These are phyloP conservation scores for Montipora sp. DNA, from an alignment of 64 coral and sea anemone genomes.

Conservation along the genomic window DNA sequence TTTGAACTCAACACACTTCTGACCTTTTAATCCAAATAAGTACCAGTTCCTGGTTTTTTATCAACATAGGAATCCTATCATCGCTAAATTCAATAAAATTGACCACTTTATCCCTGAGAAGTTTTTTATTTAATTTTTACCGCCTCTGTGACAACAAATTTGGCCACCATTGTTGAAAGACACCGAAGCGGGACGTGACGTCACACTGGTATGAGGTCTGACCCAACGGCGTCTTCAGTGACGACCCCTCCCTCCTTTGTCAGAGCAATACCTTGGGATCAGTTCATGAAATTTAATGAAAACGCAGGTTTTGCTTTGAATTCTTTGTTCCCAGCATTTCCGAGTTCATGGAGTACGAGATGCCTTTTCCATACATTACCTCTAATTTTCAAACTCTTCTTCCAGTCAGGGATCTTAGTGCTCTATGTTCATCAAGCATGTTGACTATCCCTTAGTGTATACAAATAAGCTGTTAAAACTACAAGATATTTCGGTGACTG, in stretches of 20 bases:
- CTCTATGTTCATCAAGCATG: no score
- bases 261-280: no score
- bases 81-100: not conserved
- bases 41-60: not conserved
- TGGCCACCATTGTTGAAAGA: not conserved
- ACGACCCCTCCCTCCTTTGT: not conserved
- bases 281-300: no score
- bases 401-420: no score
- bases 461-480: no score
- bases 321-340: no score
- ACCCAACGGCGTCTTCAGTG: not conserved
- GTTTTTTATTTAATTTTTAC: not conserved
- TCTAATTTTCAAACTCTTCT: no score
- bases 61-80: not conserved
- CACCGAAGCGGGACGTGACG: not conserved
- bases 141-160: not conserved
- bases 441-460: no score
- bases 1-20: not conserved
- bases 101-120: not conserved
- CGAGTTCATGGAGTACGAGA: no score
- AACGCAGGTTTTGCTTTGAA: no score
- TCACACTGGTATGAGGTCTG: not conserved
- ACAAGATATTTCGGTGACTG: no score
- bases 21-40: not conserved
- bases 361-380: no score